These are phyloP conservation scores for Phaethon lepturus DNA, from an alignment of 2,113 vertebrate genomes.

Conservation along the genomic window DNA sequence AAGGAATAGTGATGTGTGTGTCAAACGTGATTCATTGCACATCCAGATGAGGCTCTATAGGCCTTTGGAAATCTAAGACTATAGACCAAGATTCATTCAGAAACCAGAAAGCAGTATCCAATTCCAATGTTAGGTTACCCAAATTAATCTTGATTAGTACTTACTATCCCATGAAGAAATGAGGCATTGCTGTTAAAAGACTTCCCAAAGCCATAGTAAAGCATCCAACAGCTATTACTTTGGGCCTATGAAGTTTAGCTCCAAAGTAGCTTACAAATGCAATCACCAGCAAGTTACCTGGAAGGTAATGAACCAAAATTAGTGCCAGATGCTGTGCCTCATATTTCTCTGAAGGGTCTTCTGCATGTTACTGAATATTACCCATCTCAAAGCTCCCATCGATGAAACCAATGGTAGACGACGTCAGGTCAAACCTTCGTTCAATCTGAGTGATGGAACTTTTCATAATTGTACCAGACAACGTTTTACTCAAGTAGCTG, in stretches of 20 bases:
- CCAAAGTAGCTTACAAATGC: constrained; percentile 93
- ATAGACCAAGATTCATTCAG: background rate
- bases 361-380: constrained; percentile 47
- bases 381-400: constrained; percentile 94
- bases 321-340: background rate
- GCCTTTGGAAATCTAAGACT: background rate
- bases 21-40: background rate
- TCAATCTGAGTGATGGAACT: constrained; percentile 93
- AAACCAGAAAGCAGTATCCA: background rate
- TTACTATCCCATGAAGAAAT: constrained; percentile 97
- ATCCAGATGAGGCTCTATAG: fast-evolving
- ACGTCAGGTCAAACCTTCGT: constrained; percentile 88
- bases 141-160: constrained; percentile 1
- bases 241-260: constrained; percentile 88
- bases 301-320: background rate
- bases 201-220: constrained; percentile 85
- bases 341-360: background rate
- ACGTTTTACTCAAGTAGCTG: constrained; percentile 82
- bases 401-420: constrained; percentile 82
- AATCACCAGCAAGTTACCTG: constrained; percentile 91
- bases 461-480: constrained; percentile 87
- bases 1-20: background rate
- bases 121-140: background rate
- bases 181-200: constrained; percentile 85
- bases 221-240: constrained; percentile 85